A percentile compares a stretch with the other conserved stretches of the same genome.
phyloP scores from a whole-genome alignment of 2,888 invertebrate genomes.

The Polydrusus pterygomalis region DNA sequence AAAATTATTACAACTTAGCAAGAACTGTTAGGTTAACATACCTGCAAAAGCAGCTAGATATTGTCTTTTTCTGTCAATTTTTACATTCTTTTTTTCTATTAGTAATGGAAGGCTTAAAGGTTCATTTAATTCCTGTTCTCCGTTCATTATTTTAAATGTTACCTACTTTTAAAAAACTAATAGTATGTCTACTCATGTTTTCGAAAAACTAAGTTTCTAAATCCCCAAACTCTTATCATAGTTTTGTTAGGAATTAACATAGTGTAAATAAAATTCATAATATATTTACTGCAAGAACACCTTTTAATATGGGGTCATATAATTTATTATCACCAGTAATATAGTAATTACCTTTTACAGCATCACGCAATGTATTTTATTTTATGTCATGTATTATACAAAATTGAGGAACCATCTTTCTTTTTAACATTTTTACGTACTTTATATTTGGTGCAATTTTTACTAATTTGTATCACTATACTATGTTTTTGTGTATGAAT shows the following conservation, averaged over 20 bases:
- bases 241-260: not conserved
- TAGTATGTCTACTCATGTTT: not conserved
- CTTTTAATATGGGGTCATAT: constrained; percentile 1
- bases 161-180: not conserved
- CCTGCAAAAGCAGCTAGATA: constrained; percentile 23
- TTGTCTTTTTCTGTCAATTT: constrained; percentile 21
- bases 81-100: constrained; percentile 1
- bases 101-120: not conserved
- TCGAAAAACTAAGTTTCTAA: not conserved
- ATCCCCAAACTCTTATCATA: constrained; percentile 13
- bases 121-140: constrained; percentile 6
- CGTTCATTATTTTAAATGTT: constrained; percentile 1
- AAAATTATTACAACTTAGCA: not conserved
- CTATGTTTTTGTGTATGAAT: no score
- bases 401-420: no score
- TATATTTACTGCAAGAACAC: not conserved
- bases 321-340: not conserved
- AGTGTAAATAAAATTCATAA: constrained; percentile 11
- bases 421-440: no score
- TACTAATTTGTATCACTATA: no score
- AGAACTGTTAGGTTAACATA: not conserved
- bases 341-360: not conserved
- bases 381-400: not conserved
- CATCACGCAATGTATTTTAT: no score
- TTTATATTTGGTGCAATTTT: no score